Conservation (phyloP, 2,113 vertebrate genomes). For the Microtus richardsoni region DNA sequence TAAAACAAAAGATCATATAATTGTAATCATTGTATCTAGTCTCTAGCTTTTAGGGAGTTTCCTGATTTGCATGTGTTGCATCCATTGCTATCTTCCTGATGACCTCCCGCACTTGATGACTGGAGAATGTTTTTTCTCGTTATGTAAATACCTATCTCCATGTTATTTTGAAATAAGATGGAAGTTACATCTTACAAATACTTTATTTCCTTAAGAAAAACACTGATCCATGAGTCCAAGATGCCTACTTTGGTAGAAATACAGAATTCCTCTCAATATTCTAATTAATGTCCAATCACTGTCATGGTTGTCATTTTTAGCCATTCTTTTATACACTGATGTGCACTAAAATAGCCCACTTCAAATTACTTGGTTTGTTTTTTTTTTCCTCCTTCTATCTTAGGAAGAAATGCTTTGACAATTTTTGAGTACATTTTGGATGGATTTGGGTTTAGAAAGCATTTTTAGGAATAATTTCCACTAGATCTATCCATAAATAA, state of each 20-base stretch:
- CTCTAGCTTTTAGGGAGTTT: not conserved
- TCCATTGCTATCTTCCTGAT: not conserved
- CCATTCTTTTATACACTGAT: not conserved
- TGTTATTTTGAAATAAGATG: not conserved
- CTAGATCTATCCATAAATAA: not conserved
- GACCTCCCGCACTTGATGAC: not conserved
- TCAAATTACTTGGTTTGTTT: not conserved
- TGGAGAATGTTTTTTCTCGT: not conserved
- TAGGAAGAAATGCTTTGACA: not conserved
- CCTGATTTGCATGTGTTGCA: not conserved
- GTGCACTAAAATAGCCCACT: not conserved
- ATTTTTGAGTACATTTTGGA: not conserved
- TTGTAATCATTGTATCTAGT: too few relatives aligned
- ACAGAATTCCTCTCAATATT: not conserved
- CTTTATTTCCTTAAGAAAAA: not conserved
- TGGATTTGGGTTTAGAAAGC: not conserved
- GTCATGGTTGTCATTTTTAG: not conserved
- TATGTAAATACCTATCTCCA: not conserved
- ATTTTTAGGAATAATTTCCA: slow-evolving; percentile 5
- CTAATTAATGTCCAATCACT: not conserved
- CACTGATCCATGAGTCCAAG: not conserved
- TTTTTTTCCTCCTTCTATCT: not conserved
- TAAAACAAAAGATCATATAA: not conserved
- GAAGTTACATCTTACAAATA: not conserved
- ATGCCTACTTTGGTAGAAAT: not conserved